Evolutionary conservation across 1,140 invertebrate species (phyloP).

Genomic region (Atta texana): DNA sequence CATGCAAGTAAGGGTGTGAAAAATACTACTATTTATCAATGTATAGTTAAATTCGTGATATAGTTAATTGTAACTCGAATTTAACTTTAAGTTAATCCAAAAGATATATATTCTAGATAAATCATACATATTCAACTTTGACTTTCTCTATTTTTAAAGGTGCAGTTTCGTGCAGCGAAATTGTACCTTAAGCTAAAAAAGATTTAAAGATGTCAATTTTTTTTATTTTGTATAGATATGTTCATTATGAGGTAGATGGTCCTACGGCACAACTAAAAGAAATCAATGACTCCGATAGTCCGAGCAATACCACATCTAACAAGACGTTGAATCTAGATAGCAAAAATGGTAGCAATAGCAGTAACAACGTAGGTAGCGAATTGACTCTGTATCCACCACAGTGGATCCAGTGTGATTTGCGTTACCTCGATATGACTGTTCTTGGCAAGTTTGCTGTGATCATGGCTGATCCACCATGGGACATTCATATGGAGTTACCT

Average conservation of each 20-base stretch:
- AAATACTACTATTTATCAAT: not conserved
- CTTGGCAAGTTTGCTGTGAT: conserved; percentile 97
- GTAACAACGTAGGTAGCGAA: conserved; percentile 75
- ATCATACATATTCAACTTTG: not conserved
- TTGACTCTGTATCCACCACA: conserved; percentile 94
- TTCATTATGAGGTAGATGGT: conserved; percentile 96
- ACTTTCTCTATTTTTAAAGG: not conserved
- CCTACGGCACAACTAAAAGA: conserved; percentile 85
- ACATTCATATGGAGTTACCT: conserved; percentile 99
- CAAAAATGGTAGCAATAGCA: conserved; percentile 76
- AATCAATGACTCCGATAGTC: conserved; percentile 76
- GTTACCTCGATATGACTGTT: conserved; percentile 98
- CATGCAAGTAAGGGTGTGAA: conserved; percentile 92
- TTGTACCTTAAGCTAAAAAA: not conserved
- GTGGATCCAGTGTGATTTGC: conserved; percentile 98
- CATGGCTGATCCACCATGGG: conserved; percentile 99
- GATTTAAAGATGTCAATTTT: conserved; percentile 36
- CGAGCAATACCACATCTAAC: conserved; percentile 49
- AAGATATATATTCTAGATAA: too few species aligned
- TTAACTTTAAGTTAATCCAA: not conserved
- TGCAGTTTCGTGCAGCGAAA: not conserved
- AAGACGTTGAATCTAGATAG: conserved; percentile 65
- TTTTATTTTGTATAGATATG: conserved; percentile 89
- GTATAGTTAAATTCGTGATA: not conserved
- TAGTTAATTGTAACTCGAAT: not conserved